phyloP scores from a whole-genome alignment of 2,888 invertebrate species.

The Drosophila mimetica region DNA sequence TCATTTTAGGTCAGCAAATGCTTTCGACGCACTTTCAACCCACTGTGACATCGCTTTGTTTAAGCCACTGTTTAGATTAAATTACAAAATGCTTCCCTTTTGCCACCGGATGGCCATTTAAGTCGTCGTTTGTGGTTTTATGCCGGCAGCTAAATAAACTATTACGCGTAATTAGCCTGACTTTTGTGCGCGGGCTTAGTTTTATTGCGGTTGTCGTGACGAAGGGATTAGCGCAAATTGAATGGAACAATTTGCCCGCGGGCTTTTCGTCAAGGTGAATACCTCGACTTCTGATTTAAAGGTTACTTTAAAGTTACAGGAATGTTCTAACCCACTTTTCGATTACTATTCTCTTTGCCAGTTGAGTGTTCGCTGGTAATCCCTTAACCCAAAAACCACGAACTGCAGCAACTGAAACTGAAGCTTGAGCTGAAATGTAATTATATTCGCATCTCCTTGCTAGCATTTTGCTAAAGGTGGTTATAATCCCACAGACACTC shows the following conservation, averaged over 20 bases:
- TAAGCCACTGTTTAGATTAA: constrained; percentile 45
- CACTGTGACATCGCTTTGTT: constrained; percentile 27
- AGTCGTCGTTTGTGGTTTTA: constrained; percentile 59
- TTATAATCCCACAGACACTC: constrained; percentile 31
- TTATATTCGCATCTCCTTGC: constrained; percentile 34
- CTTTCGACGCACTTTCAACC: background rate
- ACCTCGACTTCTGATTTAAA: background rate
- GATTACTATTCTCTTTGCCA: constrained; percentile 11
- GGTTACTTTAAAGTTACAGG: constrained; percentile 1
- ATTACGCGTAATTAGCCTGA: constrained; percentile 61
- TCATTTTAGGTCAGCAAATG: constrained; percentile 17
- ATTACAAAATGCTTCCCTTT: constrained; percentile 50
- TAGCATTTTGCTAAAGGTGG: constrained; percentile 28
- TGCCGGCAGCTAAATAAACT: constrained; percentile 45
- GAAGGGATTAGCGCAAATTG: constrained; percentile 61
- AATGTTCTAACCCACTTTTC: background rate
- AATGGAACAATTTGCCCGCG: constrained; percentile 35
- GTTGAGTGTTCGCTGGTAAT: background rate
- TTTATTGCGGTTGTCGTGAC: constrained; percentile 29
- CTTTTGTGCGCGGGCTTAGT: constrained; percentile 39
- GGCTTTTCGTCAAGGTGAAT: constrained; percentile 10
- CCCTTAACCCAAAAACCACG: constrained; percentile 9
- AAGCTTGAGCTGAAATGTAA: constrained; percentile 40
- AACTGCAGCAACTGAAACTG: constrained; percentile 6
- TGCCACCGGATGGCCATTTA: constrained; percentile 40